Percentiles rank a stretch among this genome's conserved stretches.
phyloP scores from a whole-genome alignment of 2,888 invertebrate species.

The Stenodema calcarata region DNA sequence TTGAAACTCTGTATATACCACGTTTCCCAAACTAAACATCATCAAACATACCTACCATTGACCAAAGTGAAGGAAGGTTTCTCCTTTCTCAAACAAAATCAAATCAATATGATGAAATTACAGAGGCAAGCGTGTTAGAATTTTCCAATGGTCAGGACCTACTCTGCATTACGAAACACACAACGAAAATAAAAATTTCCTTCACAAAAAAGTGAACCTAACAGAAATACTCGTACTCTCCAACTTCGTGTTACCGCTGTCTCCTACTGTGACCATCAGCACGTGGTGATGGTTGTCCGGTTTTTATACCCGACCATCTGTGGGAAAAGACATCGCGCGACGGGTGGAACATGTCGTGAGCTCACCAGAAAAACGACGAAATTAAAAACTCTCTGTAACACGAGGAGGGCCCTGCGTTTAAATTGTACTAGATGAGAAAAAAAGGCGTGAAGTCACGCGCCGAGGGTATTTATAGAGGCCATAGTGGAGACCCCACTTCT shows the following conservation, averaged over 20 bases:
- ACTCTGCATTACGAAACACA: too few species aligned
- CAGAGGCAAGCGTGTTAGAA: too few species aligned
- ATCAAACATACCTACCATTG: too few species aligned
- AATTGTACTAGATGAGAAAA: not conserved
- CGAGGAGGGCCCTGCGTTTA: not conserved
- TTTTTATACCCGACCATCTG: not conserved
- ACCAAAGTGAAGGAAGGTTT: too few species aligned
- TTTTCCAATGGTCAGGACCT: too few species aligned
- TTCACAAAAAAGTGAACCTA: too few species aligned
- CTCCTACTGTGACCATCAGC: not conserved
- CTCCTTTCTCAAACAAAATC: too few species aligned
- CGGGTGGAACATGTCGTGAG: not conserved
- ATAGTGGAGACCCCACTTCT: not conserved
- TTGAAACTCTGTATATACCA: too few species aligned
- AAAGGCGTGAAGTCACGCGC: not conserved
- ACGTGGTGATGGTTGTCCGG: not conserved
- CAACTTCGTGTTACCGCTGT: not conserved
- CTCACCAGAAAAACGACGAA: not conserved
- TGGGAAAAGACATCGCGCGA: not conserved
- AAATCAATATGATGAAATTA: too few species aligned
- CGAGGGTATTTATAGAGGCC: not conserved
- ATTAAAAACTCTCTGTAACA: not conserved
- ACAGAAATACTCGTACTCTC: not conserved
- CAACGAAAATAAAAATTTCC: too few species aligned
- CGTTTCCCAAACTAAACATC: too few species aligned